Conservation (phyloP, 2,797 vertebrate species). For the Melopsittacus undulatus region DNA sequence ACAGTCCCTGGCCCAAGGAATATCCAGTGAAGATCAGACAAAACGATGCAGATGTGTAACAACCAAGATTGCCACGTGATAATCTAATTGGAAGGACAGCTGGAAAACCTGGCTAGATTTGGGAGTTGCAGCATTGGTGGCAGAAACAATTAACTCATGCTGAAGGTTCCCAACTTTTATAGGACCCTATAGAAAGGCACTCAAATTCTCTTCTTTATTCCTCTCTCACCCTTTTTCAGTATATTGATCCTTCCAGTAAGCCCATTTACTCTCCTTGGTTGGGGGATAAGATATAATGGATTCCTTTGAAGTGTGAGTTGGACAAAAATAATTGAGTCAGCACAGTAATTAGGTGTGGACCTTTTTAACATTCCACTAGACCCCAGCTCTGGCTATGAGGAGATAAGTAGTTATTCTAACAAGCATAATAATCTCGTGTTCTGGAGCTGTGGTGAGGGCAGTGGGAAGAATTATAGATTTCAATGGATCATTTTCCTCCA, state of each 20-base stretch:
- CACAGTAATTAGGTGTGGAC: neutral
- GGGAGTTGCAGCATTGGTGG: neutral
- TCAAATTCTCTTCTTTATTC: neutral
- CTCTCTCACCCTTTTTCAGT: neutral
- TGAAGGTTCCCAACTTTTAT: neutral
- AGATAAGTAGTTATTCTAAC: neutral
- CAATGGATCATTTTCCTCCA: neutral
- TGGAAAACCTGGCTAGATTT: neutral
- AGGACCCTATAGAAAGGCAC: neutral
- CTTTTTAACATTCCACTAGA: neutral
- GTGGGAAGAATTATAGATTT: neutral
- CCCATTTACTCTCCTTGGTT: neutral
- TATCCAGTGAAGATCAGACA: neutral
- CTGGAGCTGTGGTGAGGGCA: neutral
- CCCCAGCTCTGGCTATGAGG: neutral
- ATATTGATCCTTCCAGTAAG: neutral
- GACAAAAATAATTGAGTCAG: conserved; percentile 21
- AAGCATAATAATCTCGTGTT: conserved; percentile 14
- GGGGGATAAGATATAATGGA: neutral
- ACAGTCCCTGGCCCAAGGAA: neutral
- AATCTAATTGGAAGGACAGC: neutral
- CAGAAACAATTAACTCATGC: neutral
- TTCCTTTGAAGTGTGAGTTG: conserved; percentile 6
- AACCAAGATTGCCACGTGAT: neutral
- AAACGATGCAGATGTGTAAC: neutral